These are phyloP conservation scores for Allophyes oxyacanthae DNA, from an alignment of 2,888 invertebrate species.

Conservation along the genomic window DNA sequence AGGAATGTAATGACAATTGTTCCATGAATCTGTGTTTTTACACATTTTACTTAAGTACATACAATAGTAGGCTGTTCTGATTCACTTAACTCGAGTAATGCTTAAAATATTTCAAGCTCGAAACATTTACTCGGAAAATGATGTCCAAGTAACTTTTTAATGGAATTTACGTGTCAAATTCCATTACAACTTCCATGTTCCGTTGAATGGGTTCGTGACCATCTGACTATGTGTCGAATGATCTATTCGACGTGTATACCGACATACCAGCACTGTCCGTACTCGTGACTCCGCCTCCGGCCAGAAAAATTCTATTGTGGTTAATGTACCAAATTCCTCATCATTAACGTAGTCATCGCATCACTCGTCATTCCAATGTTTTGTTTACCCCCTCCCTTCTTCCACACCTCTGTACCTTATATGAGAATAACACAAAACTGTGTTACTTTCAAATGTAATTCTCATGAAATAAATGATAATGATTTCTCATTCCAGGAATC, in stretches of 20 bases:
- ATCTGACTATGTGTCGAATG: slow-evolving; percentile 72
- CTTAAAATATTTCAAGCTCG: slow-evolving; percentile 27
- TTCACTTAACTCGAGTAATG: slow-evolving; percentile 32
- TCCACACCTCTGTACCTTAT: slow-evolving; percentile 62
- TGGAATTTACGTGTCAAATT: slow-evolving; percentile 64
- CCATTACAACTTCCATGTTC: slow-evolving; percentile 63
- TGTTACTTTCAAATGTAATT: slow-evolving; percentile 68
- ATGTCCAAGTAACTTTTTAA: slow-evolving; percentile 34
- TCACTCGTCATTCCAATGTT: slow-evolving; percentile 70
- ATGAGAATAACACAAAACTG: slow-evolving; percentile 65
- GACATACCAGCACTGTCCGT: slow-evolving; percentile 71
- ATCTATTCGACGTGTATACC: slow-evolving; percentile 69
- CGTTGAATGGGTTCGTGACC: slow-evolving; percentile 75
- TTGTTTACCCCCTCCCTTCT: slow-evolving; percentile 74
- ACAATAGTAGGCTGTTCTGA: slow-evolving; percentile 21
- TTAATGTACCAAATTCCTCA: slow-evolving; percentile 86
- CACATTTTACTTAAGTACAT: slow-evolving; percentile 19
- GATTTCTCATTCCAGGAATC: slow-evolving; percentile 75
- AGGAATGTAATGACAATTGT: neutral
- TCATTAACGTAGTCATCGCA: slow-evolving; percentile 80
- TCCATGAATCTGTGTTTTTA: slow-evolving; percentile 14
- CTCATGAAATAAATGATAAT: no score
- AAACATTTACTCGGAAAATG: slow-evolving; percentile 21
- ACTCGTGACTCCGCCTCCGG: slow-evolving; percentile 81
- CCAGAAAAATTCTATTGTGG: slow-evolving; percentile 87